Conservation (phyloP, 2,888 invertebrate genomes). For the Microctonus hyperodae region DNA sequence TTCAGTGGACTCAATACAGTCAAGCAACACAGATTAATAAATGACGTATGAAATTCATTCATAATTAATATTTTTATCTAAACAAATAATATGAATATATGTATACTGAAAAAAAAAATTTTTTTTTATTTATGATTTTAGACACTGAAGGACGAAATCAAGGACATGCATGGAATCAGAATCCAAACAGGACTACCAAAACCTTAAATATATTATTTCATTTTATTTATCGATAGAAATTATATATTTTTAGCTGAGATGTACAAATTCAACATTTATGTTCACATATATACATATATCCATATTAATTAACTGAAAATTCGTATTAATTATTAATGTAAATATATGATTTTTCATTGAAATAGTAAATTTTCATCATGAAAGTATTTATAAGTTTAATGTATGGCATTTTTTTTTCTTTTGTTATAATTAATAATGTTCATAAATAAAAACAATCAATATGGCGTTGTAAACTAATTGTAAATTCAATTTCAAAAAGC, state of each 20-base stretch:
- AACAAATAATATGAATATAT: no score
- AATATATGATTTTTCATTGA: slow-evolving; percentile 5
- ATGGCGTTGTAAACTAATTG: no score
- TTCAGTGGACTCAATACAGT: slow-evolving; percentile 75
- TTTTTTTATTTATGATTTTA: slow-evolving; percentile 56
- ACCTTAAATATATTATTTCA: slow-evolving; percentile 5
- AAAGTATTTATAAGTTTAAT: neutral
- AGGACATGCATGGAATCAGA: slow-evolving; percentile 83
- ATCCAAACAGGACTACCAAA: slow-evolving; percentile 70
- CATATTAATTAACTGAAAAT: neutral
- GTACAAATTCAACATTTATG: neutral
- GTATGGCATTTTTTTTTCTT: neutral
- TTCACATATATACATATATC: no score
- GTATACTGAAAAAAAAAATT: no score
- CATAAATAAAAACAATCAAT: no score
- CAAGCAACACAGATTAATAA: slow-evolving; percentile 79
- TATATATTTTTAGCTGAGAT: neutral
- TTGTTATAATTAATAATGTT: neutral
- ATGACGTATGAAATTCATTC: slow-evolving; percentile 65
- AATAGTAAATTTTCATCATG: neutral
- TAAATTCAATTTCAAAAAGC: no score
- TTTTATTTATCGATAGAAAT: neutral
- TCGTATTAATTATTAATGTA: slow-evolving; percentile 8
- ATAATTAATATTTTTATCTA: slow-evolving; percentile 15
- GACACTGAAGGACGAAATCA: slow-evolving; percentile 78